Conservation (phyloP, 2,888 invertebrate genomes). For the Pheosia gnoma region DNA sequence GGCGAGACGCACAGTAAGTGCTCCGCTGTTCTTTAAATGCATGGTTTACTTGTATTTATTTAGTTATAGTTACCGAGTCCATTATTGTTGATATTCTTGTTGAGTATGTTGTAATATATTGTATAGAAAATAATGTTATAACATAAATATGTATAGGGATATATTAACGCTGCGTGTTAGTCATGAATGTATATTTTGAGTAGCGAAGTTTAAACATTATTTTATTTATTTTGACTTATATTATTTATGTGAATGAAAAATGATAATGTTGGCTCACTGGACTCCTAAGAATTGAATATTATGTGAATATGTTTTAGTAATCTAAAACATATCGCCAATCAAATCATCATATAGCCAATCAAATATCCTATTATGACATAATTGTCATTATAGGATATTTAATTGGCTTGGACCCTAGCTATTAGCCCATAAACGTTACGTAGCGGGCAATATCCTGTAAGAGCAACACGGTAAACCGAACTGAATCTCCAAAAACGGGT, state of each 20-base stretch:
- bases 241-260: slow-evolving; percentile 17
- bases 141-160: slow-evolving; percentile 44
- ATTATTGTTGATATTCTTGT: slow-evolving; percentile 82
- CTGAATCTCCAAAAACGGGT: no score
- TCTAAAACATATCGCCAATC: no score
- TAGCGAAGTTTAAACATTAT: slow-evolving; percentile 24
- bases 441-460: no score
- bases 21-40: slow-evolving; percentile 10
- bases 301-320: no score
- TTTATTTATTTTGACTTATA: slow-evolving; percentile 33
- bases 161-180: slow-evolving; percentile 38
- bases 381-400: no score
- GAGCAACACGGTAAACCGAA: no score
- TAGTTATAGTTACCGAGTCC: slow-evolving; percentile 76
- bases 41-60: slow-evolving; percentile 61
- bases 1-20: neutral
- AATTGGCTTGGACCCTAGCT: no score
- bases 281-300: no score
- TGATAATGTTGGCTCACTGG: no score
- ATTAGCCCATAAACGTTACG: no score
- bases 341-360: no score
- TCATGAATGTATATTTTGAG: slow-evolving; percentile 40
- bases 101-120: slow-evolving; percentile 79
- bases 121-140: slow-evolving; percentile 53
- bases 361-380: no score